These are phyloP conservation scores for Cyrtonyx montezumae DNA, from an alignment of 2,113 vertebrate genomes.

Conservation along the genomic window DNA sequence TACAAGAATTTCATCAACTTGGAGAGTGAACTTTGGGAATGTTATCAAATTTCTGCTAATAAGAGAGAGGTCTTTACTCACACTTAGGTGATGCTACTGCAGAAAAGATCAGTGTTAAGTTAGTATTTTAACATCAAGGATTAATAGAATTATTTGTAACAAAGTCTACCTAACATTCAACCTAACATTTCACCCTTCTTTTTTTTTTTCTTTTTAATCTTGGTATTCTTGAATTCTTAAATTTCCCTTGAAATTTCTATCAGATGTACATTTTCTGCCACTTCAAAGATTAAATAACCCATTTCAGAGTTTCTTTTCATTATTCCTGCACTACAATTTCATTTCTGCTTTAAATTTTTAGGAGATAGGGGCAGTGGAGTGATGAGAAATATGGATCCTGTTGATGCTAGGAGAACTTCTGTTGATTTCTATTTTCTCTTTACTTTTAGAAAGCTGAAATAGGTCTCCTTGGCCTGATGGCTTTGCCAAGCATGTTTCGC, in stretches of 20 bases:
- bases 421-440: not conserved
- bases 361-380: not conserved
- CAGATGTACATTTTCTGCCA: not conserved
- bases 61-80: not conserved
- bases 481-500: not conserved
- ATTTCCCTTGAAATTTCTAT: not conserved
- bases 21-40: not conserved
- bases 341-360: not conserved
- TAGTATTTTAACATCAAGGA: constrained; percentile 23
- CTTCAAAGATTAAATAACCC: not conserved
- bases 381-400: not conserved
- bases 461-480: not conserved
- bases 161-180: not conserved
- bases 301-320: not conserved
- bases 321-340: not conserved
- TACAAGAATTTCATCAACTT: not conserved
- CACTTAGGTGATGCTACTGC: not conserved
- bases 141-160: constrained; percentile 11
- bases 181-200: not conserved
- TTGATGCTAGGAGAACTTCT: not conserved
- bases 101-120: not conserved
- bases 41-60: not conserved
- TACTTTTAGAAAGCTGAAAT: not conserved
- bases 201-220: not conserved
- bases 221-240: constrained; percentile 6